These are phyloP conservation scores for Malaclemys terrapin DNA, from an alignment of 2,113 vertebrate genomes.

Conservation along the genomic window DNA sequence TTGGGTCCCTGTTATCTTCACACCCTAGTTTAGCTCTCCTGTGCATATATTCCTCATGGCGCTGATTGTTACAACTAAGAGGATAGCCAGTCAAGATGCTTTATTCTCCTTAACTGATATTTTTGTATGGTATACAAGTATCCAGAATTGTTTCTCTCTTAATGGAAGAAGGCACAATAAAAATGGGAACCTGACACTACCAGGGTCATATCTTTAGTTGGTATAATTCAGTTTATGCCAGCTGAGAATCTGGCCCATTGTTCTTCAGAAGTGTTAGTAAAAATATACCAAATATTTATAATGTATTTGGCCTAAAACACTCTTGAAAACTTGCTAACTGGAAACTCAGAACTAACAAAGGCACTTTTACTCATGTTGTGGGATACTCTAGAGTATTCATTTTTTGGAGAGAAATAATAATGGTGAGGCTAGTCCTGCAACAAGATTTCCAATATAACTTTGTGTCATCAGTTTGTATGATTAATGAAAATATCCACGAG, in stretches of 20 bases:
- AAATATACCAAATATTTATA: not conserved
- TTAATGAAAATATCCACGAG: too few relatives aligned
- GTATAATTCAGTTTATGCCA: not conserved
- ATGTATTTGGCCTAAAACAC: not conserved
- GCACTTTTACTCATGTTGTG: not conserved
- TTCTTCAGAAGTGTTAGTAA: not conserved
- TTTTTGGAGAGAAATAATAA: not conserved
- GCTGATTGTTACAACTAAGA: accelerated
- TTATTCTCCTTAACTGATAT: not conserved
- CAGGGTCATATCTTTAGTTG: not conserved
- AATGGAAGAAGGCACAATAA: not conserved
- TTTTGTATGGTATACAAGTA: not conserved
- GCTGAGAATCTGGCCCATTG: not conserved
- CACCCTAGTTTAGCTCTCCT: not conserved
- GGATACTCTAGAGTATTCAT: not conserved
- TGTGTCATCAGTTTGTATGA: not conserved
- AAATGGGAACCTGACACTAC: not conserved
- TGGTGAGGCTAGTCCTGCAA: not conserved
- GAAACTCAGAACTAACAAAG: not conserved
- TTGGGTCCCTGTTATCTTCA: not conserved
- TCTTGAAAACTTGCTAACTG: not conserved
- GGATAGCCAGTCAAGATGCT: not conserved
- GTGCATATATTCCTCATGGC: not conserved
- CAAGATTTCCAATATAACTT: not conserved
- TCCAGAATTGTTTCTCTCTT: not conserved